These are phyloP conservation scores for Poeciliopsis occidentalis DNA, from an alignment of 2,113 vertebrate genomes.

Conservation along the genomic window DNA sequence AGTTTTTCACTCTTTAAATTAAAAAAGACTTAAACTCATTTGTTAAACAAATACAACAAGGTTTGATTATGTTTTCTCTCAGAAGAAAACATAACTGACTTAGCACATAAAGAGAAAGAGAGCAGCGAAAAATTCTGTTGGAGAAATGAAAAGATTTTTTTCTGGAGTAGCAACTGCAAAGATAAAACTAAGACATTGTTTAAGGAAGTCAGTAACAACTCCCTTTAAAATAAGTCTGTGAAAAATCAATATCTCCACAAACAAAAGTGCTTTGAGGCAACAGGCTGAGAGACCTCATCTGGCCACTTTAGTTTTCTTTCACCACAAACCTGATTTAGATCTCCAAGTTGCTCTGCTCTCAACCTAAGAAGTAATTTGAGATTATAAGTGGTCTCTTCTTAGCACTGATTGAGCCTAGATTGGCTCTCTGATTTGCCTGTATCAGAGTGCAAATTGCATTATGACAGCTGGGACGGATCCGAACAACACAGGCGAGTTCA, in stretches of 20 bases:
- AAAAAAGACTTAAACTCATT: too few species aligned
- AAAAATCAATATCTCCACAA: background rate
- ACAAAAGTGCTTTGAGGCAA: background rate
- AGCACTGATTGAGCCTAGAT: constrained; percentile 20
- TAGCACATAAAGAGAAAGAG: background rate
- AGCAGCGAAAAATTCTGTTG: background rate
- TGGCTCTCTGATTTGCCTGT: constrained; percentile 30
- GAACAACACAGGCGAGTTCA: background rate
- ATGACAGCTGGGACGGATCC: background rate
- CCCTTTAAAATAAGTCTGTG: background rate
- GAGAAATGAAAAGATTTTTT: background rate
- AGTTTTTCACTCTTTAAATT: too few species aligned
- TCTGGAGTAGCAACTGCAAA: background rate
- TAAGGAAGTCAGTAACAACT: background rate
- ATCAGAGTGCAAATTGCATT: background rate
- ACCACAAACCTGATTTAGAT: constrained; percentile 22
- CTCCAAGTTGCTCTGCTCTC: constrained; percentile 20
- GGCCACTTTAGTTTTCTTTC: constrained; percentile 16
- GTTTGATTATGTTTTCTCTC: too few species aligned
- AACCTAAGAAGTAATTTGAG: constrained; percentile 34
- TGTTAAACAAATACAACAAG: too few species aligned
- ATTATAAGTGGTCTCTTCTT: constrained; percentile 33
- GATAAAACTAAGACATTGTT: constrained; percentile 1
- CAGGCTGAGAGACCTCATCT: background rate
- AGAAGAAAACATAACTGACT: too few species aligned